Base-by-base conservation (phyloP, 2,888 invertebrate species). In the Agrochola litura region DNA sequence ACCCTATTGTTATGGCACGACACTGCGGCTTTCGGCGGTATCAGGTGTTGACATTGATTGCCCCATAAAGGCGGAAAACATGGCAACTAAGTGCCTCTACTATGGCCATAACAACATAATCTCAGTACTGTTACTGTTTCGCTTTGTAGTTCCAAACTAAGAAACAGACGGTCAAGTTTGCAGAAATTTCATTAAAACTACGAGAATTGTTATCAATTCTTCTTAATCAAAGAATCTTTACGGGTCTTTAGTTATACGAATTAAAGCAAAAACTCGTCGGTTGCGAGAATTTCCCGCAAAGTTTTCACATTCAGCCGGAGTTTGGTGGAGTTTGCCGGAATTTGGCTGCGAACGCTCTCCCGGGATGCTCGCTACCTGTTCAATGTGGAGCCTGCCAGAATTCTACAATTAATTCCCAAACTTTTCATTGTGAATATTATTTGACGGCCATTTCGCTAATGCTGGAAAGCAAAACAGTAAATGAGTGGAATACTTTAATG, bases 321-420 rank as follows among this genome's bases (percentile, higher is more conserved):
- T 92, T 92, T 88, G 89, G 72, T 85, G 86, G 83, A 92, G 92
- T 92, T 92, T 87, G 89, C 68, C 83, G 88, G 89, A 89, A 89
- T 92, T 92, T 88, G 83, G 87, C 88, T 89, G 87, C 88, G 81
- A 87, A 87, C 81, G 89, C 80, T 86, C 91, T 91, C 91, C 87
- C 46, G 54, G 91, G 90, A 92, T 88, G 79, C 82, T 81, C 75
- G 88, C 85, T 91, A 91, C 92, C 92, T 91, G 89, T 85, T 88
- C 82, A 87, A 89, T 90, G 87, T 85, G 87, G 83, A 85, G 81
- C 84, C 82, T 88, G 90, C 87, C 91, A 86, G 91, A 93, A 92
- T 91, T 90, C 85, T 83, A 77, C 90, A 90, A 93, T 93, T 93
- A 93, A 94, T 94, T 92, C 89, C 86, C 88, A 89, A 93, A 92